phyloP scores from a whole-genome alignment of 92 coral and sea anemone species.

The Zoanthus gigantus region DNA sequence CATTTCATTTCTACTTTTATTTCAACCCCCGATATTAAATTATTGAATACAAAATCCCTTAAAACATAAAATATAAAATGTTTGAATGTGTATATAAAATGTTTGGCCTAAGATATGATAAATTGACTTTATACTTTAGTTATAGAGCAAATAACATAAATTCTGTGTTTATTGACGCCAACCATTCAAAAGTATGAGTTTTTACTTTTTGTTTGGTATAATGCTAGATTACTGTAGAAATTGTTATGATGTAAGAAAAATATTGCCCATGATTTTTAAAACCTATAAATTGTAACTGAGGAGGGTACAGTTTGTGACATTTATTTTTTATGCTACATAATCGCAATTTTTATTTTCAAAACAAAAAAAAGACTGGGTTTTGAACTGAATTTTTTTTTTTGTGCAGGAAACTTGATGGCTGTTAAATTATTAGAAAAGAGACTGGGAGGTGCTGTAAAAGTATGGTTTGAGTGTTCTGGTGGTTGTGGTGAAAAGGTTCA shows the following conservation, averaged over 20 bases:
- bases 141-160: not conserved
- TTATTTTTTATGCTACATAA: not conserved
- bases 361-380: not conserved
- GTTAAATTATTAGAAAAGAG: constrained; percentile 2
- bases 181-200: not conserved
- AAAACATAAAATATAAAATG: not conserved
- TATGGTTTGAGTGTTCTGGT: constrained; percentile 3
- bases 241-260: not conserved
- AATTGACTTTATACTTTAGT: not conserved
- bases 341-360: not conserved
- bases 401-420: constrained; percentile 2
- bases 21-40: not conserved
- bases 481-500: constrained; percentile 14
- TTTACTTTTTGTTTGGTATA: not conserved
- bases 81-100: not conserved
- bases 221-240: not conserved
- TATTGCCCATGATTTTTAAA: constrained; percentile 12
- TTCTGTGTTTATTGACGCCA: not conserved
- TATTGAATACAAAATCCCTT: not conserved
- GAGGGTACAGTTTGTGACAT: not conserved
- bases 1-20: constrained; percentile 4
- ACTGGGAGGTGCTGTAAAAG: constrained; percentile 10
- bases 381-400: not conserved
- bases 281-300: constrained; percentile 1
- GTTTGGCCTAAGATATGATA: constrained; percentile 1